phyloP scores from a whole-genome alignment of 1,140 invertebrate species.

The Maniola jurtina region DNA sequence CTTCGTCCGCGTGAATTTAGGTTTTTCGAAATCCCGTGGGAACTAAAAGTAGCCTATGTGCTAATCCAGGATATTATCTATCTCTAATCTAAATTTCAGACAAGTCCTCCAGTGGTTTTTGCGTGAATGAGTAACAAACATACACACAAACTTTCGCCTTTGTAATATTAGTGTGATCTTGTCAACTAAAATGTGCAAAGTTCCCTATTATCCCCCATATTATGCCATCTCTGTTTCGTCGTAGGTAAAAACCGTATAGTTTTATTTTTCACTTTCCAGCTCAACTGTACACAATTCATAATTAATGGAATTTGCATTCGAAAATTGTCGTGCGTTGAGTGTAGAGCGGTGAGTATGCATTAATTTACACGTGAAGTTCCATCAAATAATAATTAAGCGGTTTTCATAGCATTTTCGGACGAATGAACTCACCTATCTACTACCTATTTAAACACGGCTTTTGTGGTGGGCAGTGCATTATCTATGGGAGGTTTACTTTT shows the following conservation, averaged over 20 bases:
- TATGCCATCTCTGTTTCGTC: background rate
- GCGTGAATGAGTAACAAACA: no score
- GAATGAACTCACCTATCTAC: background rate
- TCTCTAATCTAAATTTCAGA: no score
- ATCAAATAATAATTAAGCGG: conserved; percentile 11
- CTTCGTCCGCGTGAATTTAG: no score
- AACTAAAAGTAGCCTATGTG: no score
- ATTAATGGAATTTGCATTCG: conserved; percentile 43
- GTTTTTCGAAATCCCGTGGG: no score
- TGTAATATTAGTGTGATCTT: no score
- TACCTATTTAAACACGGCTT: background rate
- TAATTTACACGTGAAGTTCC: conserved; percentile 26
- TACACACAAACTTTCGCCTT: no score
- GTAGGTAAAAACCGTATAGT: background rate
- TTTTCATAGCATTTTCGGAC: conserved; percentile 2
- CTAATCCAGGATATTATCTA: no score
- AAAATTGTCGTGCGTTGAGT: conserved; percentile 9
- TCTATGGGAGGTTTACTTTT: no score
- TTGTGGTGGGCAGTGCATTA: background rate
- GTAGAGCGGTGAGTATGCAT: background rate
- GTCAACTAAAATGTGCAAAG: no score
- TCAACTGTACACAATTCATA: conserved; percentile 7
- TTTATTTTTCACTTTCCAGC: background rate
- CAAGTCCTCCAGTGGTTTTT: no score
- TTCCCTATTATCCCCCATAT: no score